Conservation (phyloP, 2,113 vertebrate species). For the Calyptomena viridis region DNA sequence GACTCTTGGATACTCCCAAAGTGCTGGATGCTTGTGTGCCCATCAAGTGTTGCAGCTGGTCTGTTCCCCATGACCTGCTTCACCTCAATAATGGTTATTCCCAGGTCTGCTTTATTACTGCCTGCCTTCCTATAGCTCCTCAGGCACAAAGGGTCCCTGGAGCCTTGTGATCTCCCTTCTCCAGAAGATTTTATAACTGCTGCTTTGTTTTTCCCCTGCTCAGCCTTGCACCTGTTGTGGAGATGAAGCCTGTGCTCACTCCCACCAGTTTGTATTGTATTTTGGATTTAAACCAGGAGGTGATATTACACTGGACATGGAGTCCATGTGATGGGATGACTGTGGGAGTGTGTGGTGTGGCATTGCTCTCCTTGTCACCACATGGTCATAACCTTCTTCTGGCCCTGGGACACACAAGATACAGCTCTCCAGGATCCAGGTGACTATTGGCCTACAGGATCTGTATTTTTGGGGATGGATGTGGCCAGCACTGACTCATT, state of each 20-base stretch:
- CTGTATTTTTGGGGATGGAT: background rate
- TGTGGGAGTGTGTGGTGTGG: background rate
- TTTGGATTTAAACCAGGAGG: background rate
- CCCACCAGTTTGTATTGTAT: background rate
- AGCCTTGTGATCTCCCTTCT: slow-evolving; percentile 12
- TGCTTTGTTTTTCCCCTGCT: background rate
- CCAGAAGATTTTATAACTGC: slow-evolving; percentile 27
- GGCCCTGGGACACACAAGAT: background rate
- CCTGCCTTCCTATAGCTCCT: background rate
- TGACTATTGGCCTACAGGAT: background rate
- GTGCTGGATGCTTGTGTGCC: background rate
- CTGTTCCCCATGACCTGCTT: background rate
- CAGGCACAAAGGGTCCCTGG: background rate
- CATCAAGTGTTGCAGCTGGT: slow-evolving; percentile 7
- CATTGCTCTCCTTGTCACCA: background rate
- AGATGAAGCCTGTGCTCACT: background rate
- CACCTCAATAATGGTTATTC: slow-evolving; percentile 26
- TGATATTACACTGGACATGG: background rate
- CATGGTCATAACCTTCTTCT: background rate
- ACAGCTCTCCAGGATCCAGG: background rate
- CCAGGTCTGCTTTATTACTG: slow-evolving; percentile 22
- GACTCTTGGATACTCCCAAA: background rate
- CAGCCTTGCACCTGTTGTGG: background rate
- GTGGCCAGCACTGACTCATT: background rate
- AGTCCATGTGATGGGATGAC: fast-evolving